These are phyloP conservation scores for Verasper variegatus DNA, from an alignment of 2,113 vertebrate species.

Conservation along the genomic window DNA sequence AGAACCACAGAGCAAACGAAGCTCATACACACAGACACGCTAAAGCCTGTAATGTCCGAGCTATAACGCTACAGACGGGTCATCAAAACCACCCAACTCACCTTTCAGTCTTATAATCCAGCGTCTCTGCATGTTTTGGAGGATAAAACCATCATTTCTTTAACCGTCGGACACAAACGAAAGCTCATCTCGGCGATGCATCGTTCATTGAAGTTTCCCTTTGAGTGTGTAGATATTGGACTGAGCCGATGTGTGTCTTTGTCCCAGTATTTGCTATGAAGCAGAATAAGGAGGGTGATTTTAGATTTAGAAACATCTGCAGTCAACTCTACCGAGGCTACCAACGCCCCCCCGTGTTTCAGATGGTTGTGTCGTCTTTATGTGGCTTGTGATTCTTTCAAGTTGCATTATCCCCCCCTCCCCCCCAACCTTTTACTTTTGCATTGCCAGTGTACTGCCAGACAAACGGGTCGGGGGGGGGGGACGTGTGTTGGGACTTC, in stretches of 20 bases:
- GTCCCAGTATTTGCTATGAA: constrained; percentile 39
- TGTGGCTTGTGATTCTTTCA: constrained; percentile 50
- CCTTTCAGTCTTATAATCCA: constrained; percentile 22
- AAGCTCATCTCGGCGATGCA: constrained; percentile 9
- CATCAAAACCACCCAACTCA: constrained; percentile 23
- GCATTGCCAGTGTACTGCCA: constrained; percentile 54
- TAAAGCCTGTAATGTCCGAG: constrained; percentile 39
- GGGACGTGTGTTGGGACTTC: constrained; percentile 32
- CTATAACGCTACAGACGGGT: constrained; percentile 20
- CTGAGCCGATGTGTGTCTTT: constrained; percentile 31
- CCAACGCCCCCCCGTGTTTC: constrained; percentile 34
- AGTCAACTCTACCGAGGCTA: constrained; percentile 26
- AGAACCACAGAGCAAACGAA: constrained; percentile 27
- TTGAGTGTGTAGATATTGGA: constrained; percentile 48
- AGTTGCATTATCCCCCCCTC: constrained; percentile 18
- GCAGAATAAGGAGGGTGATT: constrained; percentile 23
- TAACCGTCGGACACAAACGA: constrained; percentile 8
- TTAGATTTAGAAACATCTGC: constrained; percentile 19
- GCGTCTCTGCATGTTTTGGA: constrained; percentile 57
- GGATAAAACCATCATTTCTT: constrained; percentile 22
- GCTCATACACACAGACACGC: constrained; percentile 47
- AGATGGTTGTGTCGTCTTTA: constrained; percentile 45
- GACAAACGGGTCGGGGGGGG: constrained; percentile 25
- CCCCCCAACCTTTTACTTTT: constrained; percentile 31
- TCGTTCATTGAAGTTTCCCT: constrained; percentile 31